phyloP scores from a whole-genome alignment of 2,888 invertebrate species.

The Belgica antarctica region DNA sequence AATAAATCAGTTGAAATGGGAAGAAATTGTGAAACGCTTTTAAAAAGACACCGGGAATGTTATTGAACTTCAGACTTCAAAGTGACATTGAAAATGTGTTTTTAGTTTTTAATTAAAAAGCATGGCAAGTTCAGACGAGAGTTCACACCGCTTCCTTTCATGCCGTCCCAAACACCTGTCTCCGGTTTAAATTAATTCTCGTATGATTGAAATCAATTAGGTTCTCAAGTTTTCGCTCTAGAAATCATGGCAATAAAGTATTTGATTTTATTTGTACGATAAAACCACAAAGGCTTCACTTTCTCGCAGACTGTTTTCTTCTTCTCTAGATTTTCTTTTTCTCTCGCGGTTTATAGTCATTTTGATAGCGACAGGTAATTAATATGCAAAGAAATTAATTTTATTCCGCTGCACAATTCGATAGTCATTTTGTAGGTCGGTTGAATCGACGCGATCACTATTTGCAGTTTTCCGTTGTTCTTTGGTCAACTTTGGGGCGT shows the following conservation, averaged over 20 bases:
- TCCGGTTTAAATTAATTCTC: neutral
- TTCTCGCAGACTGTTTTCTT: constrained; percentile 5
- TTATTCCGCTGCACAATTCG: constrained; percentile 19
- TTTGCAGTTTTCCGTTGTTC: constrained; percentile 12
- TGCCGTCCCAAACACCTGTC: neutral
- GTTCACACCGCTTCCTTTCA: constrained; percentile 6
- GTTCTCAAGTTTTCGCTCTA: neutral
- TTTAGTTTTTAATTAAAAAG: constrained; percentile 7
- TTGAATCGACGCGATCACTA: neutral
- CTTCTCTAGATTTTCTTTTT: neutral
- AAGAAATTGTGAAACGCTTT: neutral
- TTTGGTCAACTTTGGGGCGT: neutral
- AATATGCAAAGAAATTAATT: constrained; percentile 29
- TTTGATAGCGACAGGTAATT: constrained; percentile 26
- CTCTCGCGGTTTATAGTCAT: neutral
- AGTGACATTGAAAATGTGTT: constrained; percentile 19
- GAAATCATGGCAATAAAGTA: constrained; percentile 1
- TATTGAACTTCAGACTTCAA: constrained; percentile 2
- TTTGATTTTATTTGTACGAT: neutral
- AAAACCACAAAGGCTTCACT: constrained; percentile 14
- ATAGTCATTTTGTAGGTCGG: constrained; percentile 3
- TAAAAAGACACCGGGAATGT: neutral
- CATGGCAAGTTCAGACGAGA: neutral
- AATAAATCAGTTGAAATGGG: neutral
- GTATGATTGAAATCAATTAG: constrained; percentile 10